Evolutionary conservation across 2,888 invertebrate genomes (phyloP), one percentile per base, ranked within the genome.

Genomic region (Xylota sylvarum): DNA sequence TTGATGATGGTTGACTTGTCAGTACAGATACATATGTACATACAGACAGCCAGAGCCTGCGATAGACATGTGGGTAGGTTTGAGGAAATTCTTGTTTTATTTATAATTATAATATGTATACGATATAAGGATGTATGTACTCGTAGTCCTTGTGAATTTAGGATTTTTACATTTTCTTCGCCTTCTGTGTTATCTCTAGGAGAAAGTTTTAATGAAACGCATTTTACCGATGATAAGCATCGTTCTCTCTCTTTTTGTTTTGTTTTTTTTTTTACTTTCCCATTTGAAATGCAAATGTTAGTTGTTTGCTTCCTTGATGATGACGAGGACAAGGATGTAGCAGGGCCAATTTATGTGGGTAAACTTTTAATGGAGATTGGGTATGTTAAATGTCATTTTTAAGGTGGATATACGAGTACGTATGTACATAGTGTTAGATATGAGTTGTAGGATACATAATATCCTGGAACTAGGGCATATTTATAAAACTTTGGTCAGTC

Each of bases 171-270:
- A 23, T 10, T 19, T n/a, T 60, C 30, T 35, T 23, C 4, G 35
- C 19, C 19, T n/a, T 40, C 7, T 43, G 17, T 17, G 37, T 37
- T 37, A 37, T 62, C 52, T 43, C 46, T 17, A 48, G 27, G 83
- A 67, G 43, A 67, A 83, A 83, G 83, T 83, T 83, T 78, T 83
- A 83, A 83, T 83, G 83, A 83, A 78, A 73, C 78, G 67, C 72
- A 83, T 83, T 73, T 83, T 48, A 17, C 55, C 56, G 46, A 56
- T 55, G 74, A 65, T 48, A 67, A 58, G 65, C 37, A 35, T 30
- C 65, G 56, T 27, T 43, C 10, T 3, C 14, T 27, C n/a, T 56
- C 10, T 2, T 3, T 27, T 9, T 2, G 10, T n/a, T 3, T 4
- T 19, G 12, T 14, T 58, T n/a, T 3, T 4, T 19, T 6, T 14